Conservation (phyloP, 1,140 invertebrate genomes). For the Chrysoperla carnea region DNA sequence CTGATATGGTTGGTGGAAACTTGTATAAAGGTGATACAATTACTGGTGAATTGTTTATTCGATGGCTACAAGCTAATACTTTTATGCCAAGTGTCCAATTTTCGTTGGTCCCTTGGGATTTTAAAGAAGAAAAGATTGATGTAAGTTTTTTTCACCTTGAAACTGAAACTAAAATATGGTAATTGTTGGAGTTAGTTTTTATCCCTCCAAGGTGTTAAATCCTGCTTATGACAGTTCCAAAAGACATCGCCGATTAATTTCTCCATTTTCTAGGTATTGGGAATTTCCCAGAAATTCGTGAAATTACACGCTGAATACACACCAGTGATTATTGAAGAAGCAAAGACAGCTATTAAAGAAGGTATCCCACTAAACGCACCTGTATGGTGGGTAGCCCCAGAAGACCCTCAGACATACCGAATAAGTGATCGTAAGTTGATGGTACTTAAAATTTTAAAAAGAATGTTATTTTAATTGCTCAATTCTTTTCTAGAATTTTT, state of each 20-base stretch:
- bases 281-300: conserved; percentile 45
- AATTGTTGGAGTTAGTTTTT: no score
- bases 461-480: conserved; percentile 1
- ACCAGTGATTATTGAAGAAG: conserved; percentile 37
- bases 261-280: conserved; percentile 17
- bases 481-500: conserved; percentile 50
- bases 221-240: no score
- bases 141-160: not conserved
- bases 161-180: no score
- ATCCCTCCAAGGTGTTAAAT: no score
- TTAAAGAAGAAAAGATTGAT: conserved; percentile 37
- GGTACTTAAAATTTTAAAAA: not conserved
- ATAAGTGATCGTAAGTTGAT: not conserved
- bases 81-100: conserved; percentile 82
- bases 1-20: conserved; percentile 88
- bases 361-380: conserved; percentile 67
- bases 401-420: conserved; percentile 21
- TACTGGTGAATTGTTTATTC: conserved; percentile 65
- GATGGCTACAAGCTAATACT: conserved; percentile 75
- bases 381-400: conserved; percentile 79
- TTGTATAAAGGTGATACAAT: conserved; percentile 43
- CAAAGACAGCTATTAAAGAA: conserved; percentile 33
- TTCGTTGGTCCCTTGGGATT: conserved; percentile 77
- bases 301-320: conserved; percentile 49
- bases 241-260: no score